phyloP scores from a whole-genome alignment of 1,140 invertebrate species.

The Drosophila simulans region DNA sequence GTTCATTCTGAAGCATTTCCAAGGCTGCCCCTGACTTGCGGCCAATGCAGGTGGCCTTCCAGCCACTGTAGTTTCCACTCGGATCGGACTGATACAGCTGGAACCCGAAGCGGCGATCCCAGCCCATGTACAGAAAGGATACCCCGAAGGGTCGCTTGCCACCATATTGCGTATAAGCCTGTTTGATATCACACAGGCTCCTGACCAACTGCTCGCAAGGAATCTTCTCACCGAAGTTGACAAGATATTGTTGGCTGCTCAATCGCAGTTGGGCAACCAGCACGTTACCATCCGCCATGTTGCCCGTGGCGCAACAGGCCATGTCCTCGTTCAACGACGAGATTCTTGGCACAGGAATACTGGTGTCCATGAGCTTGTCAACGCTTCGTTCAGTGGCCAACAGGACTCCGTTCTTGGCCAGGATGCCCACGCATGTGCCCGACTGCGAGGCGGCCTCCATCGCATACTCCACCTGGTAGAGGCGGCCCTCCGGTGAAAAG shows the following conservation, averaged over 20 bases:
- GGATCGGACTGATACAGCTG: slow-evolving; percentile 99
- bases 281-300: slow-evolving; percentile 99
- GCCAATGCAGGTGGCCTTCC: slow-evolving; percentile 99
- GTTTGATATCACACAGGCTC: slow-evolving; percentile 98
- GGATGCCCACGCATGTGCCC: slow-evolving; percentile 98
- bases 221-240: slow-evolving; percentile 98
- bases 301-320: slow-evolving; percentile 99
- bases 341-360: slow-evolving; percentile 99
- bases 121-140: slow-evolving; percentile 99
- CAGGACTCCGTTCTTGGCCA: slow-evolving; percentile 98
- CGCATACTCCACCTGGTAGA: slow-evolving; percentile 99
- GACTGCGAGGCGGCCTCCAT: slow-evolving; percentile 99
- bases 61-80: slow-evolving; percentile 99
- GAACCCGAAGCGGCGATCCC: slow-evolving; percentile 99
- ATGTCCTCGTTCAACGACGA: slow-evolving; percentile 98
- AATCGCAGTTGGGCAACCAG: slow-evolving; percentile 96
- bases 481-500: slow-evolving; percentile 98
- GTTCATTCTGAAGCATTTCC: slow-evolving; percentile 98
- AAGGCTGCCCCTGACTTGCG: slow-evolving; percentile 98
- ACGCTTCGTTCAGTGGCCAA: slow-evolving; percentile 98
- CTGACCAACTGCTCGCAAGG: slow-evolving; percentile 99
- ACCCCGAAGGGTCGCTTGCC: slow-evolving; percentile 99
- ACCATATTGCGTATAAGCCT: slow-evolving; percentile 99
- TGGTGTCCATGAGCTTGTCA: slow-evolving; percentile 98
- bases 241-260: slow-evolving; percentile 96